Percentiles rank a stretch among this genome's conserved stretches.
Conservation (phyloP, 2,888 invertebrate genomes). For the Ophraella communa region DNA sequence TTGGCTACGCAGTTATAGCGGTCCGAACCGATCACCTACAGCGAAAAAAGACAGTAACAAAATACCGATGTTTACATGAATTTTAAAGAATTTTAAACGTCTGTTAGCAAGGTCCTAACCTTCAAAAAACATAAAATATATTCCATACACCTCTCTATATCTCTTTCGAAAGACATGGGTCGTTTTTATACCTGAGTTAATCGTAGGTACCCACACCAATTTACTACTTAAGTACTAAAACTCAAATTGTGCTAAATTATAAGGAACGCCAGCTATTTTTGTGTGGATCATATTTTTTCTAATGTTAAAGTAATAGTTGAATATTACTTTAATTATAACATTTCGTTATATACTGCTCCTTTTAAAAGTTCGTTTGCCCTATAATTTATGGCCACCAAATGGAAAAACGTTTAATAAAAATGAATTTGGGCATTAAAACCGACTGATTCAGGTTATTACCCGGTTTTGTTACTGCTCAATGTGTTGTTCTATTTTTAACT, state of each 20-base stretch:
- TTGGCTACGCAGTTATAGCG: not conserved
- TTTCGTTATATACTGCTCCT: conserved; percentile 18
- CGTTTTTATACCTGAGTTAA: conserved; percentile 30
- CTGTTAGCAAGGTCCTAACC: conserved; percentile 9
- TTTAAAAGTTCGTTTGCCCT: conserved; percentile 19
- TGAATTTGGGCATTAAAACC: conserved; percentile 6
- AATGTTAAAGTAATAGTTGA: conserved; percentile 39
- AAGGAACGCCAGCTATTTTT: conserved; percentile 27
- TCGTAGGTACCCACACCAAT: conserved; percentile 28
- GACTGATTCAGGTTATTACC: not conserved
- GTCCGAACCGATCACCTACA: not conserved
- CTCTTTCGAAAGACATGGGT: conserved; percentile 5
- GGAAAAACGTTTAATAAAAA: conserved; percentile 34
- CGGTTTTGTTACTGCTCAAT: not conserved
- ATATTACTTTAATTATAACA: conserved; percentile 39
- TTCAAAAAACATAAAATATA: conserved; percentile 14
- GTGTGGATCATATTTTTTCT: conserved; percentile 34
- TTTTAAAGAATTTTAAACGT: conserved; percentile 18
- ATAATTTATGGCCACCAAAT: conserved; percentile 29
- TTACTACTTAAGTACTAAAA: conserved; percentile 29
- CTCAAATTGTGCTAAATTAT: conserved; percentile 41
- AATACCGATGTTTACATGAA: conserved; percentile 12
- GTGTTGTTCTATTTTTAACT: not conserved
- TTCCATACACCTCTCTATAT: conserved; percentile 1
- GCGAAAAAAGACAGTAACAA: conserved; percentile 7